phyloP scores from a whole-genome alignment of 35 echinoderm and acorn worm species.

The Holothuria glaberrima region DNA sequence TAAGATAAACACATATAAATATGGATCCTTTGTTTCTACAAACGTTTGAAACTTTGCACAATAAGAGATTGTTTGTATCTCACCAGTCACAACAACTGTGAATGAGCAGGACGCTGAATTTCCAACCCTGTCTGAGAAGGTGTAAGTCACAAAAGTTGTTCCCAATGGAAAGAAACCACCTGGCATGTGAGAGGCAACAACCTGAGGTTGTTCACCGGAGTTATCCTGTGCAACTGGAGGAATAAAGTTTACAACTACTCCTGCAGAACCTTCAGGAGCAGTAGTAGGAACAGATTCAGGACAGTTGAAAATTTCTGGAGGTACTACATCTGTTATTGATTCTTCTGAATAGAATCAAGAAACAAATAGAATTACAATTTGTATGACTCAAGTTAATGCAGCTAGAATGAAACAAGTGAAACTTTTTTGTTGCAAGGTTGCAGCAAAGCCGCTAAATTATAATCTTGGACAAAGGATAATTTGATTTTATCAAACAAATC shows the following conservation, averaged over 20 bases:
- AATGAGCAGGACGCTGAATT: conserved; percentile 69
- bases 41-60: too few relatives aligned
- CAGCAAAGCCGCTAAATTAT: too few relatives aligned
- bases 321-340: not conserved
- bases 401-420: too few relatives aligned
- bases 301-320: not conserved
- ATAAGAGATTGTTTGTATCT: too few relatives aligned
- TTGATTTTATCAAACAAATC: too few relatives aligned
- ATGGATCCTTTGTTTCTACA: too few relatives aligned
- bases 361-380: too few relatives aligned
- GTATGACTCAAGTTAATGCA: not conserved
- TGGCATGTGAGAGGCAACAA: conserved; percentile 54
- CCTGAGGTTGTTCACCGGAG: conserved; percentile 44
- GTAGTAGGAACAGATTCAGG: not conserved
- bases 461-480: too few relatives aligned
- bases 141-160: conserved; percentile 66
- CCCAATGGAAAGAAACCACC: conserved; percentile 71
- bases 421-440: too few relatives aligned
- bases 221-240: conserved; percentile 70
- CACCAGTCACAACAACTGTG: conserved; percentile 57
- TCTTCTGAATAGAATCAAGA: not conserved
- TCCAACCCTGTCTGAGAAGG: conserved; percentile 58
- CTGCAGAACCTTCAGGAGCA: not conserved
- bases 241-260: conserved; percentile 8
- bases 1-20: too few relatives aligned